phyloP scores from a whole-genome alignment of 2,797 vertebrate genomes.

The Corythornis leucogaster region DNA sequence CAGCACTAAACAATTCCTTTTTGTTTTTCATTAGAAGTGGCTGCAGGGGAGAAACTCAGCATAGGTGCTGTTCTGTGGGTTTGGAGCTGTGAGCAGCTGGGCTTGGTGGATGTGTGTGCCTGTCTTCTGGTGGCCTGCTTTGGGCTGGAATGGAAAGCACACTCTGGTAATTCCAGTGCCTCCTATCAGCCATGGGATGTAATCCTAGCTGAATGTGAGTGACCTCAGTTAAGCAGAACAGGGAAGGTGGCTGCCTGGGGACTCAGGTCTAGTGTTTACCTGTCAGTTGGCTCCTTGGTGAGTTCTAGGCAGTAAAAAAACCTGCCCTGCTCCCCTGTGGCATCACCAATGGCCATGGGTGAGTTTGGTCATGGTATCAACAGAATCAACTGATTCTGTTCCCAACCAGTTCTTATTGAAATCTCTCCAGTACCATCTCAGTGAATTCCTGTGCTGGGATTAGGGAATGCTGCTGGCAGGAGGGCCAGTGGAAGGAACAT shows the following conservation, averaged over 20 bases:
- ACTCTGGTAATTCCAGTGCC: not conserved
- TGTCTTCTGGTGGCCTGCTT: not conserved
- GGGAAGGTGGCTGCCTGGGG: not conserved
- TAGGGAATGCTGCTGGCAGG: not conserved
- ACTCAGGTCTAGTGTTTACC: not conserved
- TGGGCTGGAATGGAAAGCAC: not conserved
- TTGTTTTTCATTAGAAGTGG: not conserved
- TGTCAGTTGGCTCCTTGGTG: not conserved
- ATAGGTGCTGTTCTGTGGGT: not conserved
- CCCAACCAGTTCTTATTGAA: not conserved
- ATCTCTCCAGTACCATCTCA: fast-evolving
- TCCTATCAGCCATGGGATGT: fast-evolving
- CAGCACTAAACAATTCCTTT: not conserved
- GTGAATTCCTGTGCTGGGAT: not conserved
- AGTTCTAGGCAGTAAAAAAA: not conserved
- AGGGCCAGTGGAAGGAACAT: not conserved
- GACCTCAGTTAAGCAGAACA: not conserved
- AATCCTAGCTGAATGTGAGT: not conserved
- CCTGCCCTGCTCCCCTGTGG: not conserved
- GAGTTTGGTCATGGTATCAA: not conserved
- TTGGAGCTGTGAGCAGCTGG: not conserved
- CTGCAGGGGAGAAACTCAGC: not conserved
- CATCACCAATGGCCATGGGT: not conserved
- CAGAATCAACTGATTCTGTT: not conserved
- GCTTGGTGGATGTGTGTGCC: not conserved